Conservation (phyloP, 2,888 invertebrate species). For the Prosopocoilus inquinatus region DNA sequence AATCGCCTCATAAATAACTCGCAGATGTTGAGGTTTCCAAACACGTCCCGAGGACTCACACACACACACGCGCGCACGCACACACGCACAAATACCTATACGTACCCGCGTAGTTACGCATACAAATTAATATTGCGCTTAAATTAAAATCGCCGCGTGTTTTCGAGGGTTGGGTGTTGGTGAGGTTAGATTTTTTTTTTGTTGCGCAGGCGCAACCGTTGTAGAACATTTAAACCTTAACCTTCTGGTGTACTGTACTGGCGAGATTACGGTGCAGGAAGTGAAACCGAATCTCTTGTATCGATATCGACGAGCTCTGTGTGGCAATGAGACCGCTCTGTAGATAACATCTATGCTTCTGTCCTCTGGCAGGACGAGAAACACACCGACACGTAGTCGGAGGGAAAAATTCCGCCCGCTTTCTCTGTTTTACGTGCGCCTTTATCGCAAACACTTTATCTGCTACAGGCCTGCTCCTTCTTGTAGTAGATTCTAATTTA, state of each 20-base stretch:
- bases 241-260: background rate
- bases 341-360: slow-evolving; percentile 2
- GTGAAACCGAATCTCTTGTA: slow-evolving; percentile 4
- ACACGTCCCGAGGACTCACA: background rate
- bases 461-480: too few relatives aligned
- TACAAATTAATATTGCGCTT: too few relatives aligned
- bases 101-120: too few relatives aligned
- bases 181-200: too few relatives aligned
- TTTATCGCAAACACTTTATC: too few relatives aligned
- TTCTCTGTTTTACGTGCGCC: background rate
- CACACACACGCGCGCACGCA: background rate
- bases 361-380: slow-evolving; percentile 8
- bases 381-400: background rate
- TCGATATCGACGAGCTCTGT: slow-evolving; percentile 3
- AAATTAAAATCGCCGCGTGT: too few relatives aligned
- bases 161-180: too few relatives aligned
- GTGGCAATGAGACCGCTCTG: slow-evolving; percentile 1
- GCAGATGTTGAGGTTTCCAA: background rate
- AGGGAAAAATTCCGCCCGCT: background rate
- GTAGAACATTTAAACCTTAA: background rate
- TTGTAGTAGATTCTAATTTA: too few relatives aligned
- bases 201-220: too few relatives aligned
- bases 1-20: too few relatives aligned
- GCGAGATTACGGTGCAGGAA: background rate
- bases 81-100: background rate